Conservation (phyloP, 2,888 invertebrate species). For the Druceiella hillmani region DNA sequence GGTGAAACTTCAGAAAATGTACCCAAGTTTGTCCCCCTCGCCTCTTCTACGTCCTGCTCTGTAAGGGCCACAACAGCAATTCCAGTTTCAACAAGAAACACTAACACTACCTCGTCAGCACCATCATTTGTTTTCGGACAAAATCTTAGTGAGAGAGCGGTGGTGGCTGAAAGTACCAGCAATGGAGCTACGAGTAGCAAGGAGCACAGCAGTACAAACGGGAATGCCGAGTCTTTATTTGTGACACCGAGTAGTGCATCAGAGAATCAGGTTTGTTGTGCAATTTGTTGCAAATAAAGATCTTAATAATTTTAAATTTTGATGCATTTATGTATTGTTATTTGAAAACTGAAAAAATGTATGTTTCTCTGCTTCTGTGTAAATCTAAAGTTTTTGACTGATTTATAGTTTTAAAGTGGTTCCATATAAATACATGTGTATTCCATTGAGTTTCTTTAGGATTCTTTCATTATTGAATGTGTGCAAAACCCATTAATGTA, state of each 20-base stretch:
- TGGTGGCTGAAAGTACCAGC: constrained; percentile 54
- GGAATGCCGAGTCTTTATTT: constrained; percentile 66
- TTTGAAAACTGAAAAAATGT: no score
- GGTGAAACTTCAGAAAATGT: constrained; percentile 24
- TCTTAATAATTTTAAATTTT: neutral
- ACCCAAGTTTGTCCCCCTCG: constrained; percentile 46
- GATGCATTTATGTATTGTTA: constrained; percentile 1
- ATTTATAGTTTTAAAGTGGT: no score
- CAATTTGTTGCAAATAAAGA: constrained; percentile 10
- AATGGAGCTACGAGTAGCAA: constrained; percentile 39
- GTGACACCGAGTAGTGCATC: constrained; percentile 60
- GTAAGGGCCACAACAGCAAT: constrained; percentile 45
- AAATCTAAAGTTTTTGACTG: no score
- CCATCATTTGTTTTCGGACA: constrained; percentile 86
- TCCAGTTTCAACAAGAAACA: constrained; percentile 38
- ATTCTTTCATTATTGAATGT: no score
- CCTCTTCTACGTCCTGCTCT: constrained; percentile 34
- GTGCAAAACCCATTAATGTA: no score
- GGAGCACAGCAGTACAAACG: constrained; percentile 48
- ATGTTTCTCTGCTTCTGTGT: no score
- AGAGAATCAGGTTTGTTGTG: constrained; percentile 35
- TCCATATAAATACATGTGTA: no score
- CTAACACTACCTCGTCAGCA: constrained; percentile 40
- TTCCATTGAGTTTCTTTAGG: no score
- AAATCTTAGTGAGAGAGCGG: constrained; percentile 81